phyloP scores from a whole-genome alignment of 2,797 vertebrate genomes.

The Amblyraja radiata region DNA sequence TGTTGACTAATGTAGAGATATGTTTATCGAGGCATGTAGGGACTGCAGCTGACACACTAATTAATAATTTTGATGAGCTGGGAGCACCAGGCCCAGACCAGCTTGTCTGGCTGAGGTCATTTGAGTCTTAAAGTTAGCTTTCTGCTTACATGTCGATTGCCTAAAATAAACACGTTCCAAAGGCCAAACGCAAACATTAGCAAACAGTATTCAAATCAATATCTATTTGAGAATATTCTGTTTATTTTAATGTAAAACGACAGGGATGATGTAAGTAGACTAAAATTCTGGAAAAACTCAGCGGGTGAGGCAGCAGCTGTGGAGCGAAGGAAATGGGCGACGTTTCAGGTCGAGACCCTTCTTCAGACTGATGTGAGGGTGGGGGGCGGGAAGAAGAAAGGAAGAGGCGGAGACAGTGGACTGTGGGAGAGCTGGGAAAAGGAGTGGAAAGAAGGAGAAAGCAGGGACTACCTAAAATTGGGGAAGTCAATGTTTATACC shows the following conservation, averaged over 20 bases:
- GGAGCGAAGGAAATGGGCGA: too few species aligned
- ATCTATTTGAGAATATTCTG: neutral
- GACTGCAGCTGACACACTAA: slow-evolving; percentile 27
- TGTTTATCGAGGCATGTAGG: neutral
- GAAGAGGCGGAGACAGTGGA: too few species aligned
- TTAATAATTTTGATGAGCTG: slow-evolving; percentile 35
- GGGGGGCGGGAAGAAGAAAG: too few species aligned
- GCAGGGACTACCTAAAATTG: too few species aligned
- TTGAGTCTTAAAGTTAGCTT: neutral
- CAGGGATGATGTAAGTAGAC: neutral
- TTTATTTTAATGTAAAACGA: neutral
- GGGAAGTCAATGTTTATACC: too few species aligned
- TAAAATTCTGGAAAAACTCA: too few species aligned
- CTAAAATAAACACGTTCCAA: neutral
- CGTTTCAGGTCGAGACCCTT: too few species aligned
- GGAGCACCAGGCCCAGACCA: slow-evolving; percentile 20
- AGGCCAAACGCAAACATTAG: neutral
- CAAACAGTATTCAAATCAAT: neutral
- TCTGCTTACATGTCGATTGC: neutral
- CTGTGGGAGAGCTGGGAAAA: too few species aligned
- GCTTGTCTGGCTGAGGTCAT: slow-evolving; percentile 10
- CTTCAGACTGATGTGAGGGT: too few species aligned
- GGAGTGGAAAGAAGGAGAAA: too few species aligned
- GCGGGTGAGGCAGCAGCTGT: too few species aligned
- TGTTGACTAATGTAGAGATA: neutral